These are phyloP conservation scores for Matsumyia berberina DNA, from an alignment of 2,888 invertebrate species.

Conservation along the genomic window DNA sequence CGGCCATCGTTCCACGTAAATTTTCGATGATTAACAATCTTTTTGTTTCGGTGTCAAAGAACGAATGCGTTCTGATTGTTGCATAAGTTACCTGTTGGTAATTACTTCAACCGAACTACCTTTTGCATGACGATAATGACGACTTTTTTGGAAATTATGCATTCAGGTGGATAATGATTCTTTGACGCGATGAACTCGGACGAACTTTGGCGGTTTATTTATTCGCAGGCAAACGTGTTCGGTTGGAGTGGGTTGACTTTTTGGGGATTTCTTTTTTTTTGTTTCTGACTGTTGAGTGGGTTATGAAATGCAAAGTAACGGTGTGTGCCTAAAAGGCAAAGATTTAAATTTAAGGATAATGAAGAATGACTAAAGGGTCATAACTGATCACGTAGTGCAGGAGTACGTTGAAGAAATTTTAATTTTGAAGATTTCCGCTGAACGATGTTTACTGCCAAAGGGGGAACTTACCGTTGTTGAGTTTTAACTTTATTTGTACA, in stretches of 20 bases:
- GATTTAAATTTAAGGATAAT: constrained; percentile 68
- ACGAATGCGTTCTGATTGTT: constrained; percentile 64
- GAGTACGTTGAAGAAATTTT: constrained; percentile 5
- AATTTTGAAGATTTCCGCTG: neutral
- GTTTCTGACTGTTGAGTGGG: constrained; percentile 43
- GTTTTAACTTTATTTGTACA: too few relatives aligned
- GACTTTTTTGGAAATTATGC: constrained; percentile 38
- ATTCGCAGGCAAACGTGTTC: constrained; percentile 16
- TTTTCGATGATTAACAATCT: constrained; percentile 64
- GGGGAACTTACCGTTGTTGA: too few relatives aligned
- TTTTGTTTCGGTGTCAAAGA: constrained; percentile 42
- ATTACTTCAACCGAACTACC: constrained; percentile 46
- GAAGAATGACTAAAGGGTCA: constrained; percentile 51
- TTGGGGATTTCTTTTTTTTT: neutral
- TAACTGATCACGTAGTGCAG: constrained; percentile 32
- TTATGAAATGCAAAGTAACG: constrained; percentile 70
- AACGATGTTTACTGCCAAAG: too few relatives aligned
- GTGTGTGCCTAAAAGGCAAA: constrained; percentile 29
- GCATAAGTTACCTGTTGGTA: constrained; percentile 63
- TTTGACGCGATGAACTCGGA: constrained; percentile 58
- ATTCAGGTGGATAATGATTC: constrained; percentile 47
- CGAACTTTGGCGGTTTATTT: constrained; percentile 62
- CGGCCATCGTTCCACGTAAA: constrained; percentile 32
- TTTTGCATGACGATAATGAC: constrained; percentile 49
- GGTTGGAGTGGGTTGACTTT: constrained; percentile 42